Evolutionary conservation across 2,797 vertebrate species (phyloP), one percentile per base, ranked within the genome.

Genomic region (Typhlichthys subterraneus): DNA sequence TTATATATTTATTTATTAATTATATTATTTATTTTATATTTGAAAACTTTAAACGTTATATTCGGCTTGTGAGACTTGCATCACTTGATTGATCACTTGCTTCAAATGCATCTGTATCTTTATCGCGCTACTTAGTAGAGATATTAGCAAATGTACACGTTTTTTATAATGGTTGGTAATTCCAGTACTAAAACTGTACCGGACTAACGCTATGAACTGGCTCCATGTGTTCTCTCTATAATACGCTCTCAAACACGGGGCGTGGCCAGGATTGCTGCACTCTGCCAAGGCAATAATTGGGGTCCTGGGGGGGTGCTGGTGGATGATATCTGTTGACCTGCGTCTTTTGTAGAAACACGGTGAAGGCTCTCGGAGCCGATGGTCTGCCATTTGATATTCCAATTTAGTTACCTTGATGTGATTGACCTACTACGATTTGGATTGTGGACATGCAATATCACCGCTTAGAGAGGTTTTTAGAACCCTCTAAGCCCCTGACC

Each of bases 301-400:
- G 75, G 48, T 73, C 67, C 67, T n/a, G n/a, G n/a, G 17, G 51
- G 1, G 68, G 45, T 42, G 49, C 59, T 68, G 70, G 51, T 76
- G 76, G 85, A 66, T 46, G 69, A 76, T 63, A 50, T 74, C 63
- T 65, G 45, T n/a, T 73, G 70, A 83, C 3, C 52, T 55, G 49
- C 61, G 19, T 70, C 23, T 67, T 70, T 58, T 49, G 63, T 73
- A 42, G 2, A 79, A 86, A 79, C 70, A 57, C 72, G 83, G 85
- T 87, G 77, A 65, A 77, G 64, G 72, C 73, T 81, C 65, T 79
- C 31, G 81, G 64, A 69, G 74, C 45, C 50, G 59, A 76, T 62
- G 29, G 66, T 61, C 55, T 71, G 75, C 14, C 52, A 83, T 83
- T 68, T 81, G 70, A 87, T 80, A 73, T 77, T 79, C 58, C 59